Conservation (phyloP, 2,888 invertebrate species). For the Acrocera orbiculus region DNA sequence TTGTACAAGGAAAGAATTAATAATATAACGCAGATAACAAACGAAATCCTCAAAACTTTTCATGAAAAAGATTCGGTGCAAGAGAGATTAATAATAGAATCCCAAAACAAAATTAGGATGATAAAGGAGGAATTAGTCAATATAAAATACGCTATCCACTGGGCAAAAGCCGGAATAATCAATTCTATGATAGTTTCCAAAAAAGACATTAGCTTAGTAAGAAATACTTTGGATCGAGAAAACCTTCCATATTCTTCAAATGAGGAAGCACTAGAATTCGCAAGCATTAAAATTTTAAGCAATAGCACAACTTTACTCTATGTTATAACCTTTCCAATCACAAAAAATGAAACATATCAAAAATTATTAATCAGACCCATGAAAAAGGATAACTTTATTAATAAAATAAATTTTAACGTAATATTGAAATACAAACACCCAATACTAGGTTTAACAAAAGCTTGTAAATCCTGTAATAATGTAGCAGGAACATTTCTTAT, state of each 20-base stretch:
- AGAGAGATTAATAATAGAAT: neutral
- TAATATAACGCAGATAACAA: constrained; percentile 3
- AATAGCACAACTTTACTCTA: constrained; percentile 10
- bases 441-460: constrained; percentile 8
- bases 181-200: constrained; percentile 10
- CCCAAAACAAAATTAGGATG: constrained; percentile 6
- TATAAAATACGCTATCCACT: constrained; percentile 10
- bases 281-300: constrained; percentile 12
- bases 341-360: constrained; percentile 9
- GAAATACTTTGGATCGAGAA: constrained; percentile 9
- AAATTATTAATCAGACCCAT: constrained; percentile 7
- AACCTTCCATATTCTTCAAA: constrained; percentile 11
- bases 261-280: constrained; percentile 13
- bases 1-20: constrained; percentile 5
- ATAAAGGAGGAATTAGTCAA: constrained; percentile 9
- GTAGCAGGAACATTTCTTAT: no score
- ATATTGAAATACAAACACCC: constrained; percentile 10
- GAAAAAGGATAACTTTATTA: constrained; percentile 7
- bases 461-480: constrained; percentile 9
- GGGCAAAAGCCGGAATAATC: constrained; percentile 8
- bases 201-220: constrained; percentile 7
- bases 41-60: constrained; percentile 1
- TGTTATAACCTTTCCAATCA: constrained; percentile 12
- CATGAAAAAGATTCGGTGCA: neutral
- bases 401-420: constrained; percentile 8